phyloP scores from a whole-genome alignment of 2,113 vertebrate species.

The Edolisoma coerulescens region DNA sequence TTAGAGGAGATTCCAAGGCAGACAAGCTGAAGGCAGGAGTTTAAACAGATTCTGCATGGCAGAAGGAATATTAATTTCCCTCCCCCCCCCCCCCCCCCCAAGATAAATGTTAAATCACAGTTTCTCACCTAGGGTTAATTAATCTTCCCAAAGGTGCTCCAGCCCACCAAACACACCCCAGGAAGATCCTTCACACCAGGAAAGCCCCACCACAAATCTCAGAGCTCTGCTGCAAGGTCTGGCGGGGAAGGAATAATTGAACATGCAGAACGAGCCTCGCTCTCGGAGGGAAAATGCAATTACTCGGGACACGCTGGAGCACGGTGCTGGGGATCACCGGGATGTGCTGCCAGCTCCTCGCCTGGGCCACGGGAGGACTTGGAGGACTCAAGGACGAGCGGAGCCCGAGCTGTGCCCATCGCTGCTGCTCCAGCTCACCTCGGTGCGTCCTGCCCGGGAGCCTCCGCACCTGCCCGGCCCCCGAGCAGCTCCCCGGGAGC shows the following conservation, averaged over 20 bases:
- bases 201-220: not conserved
- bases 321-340: not conserved
- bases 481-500: not conserved
- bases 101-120: not conserved
- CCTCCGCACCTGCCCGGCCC: rapidly evolving
- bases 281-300: not conserved
- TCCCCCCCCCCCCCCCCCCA: not conserved
- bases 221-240: not conserved
- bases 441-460: rapidly evolving
- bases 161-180: not conserved
- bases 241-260: not conserved
- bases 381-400: not conserved
- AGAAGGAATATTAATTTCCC: constrained; percentile 8
- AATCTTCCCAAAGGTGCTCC: not conserved
- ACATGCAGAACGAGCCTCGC: not conserved
- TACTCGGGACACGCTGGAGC: rapidly evolving
- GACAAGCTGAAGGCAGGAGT: constrained; percentile 39
- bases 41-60: constrained; percentile 7
- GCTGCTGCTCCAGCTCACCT: not conserved
- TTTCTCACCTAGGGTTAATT: constrained; percentile 7
- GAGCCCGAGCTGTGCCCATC: rapidly evolving
- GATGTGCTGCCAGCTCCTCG: not conserved
- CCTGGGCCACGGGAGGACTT: rapidly evolving
- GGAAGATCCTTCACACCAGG: not conserved
- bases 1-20: constrained; percentile 51